A percentile compares a stretch with the other conserved stretches of the same genome.
phyloP scores from a whole-genome alignment of 2,797 vertebrate genomes.

The Morelia viridis region DNA sequence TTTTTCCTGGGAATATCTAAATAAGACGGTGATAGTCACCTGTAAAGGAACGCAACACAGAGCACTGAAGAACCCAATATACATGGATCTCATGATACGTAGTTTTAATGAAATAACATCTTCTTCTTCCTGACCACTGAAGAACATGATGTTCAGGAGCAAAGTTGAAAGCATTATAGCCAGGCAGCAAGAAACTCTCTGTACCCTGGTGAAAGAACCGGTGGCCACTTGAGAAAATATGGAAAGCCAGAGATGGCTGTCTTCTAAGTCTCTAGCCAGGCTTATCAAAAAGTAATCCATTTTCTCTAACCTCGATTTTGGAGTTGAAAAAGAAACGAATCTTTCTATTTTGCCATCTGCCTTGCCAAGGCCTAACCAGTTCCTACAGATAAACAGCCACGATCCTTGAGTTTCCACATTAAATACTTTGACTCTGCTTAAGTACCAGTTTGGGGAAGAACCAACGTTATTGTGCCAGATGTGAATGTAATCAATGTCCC shows the following conservation, averaged over 20 bases:
- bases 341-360: constrained; percentile 7
- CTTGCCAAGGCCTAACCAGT: constrained; percentile 67
- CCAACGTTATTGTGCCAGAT: constrained; percentile 69
- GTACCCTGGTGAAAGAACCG: constrained; percentile 64
- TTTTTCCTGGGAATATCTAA: constrained; percentile 60
- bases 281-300: constrained; percentile 68
- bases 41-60: constrained; percentile 66
- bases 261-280: constrained; percentile 35
- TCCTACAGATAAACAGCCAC: constrained; percentile 74
- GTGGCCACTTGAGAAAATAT: constrained; percentile 45
- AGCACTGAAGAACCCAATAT: constrained; percentile 68
- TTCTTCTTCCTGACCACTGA: constrained; percentile 32
- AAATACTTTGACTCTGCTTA: constrained; percentile 74
- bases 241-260: constrained; percentile 67
- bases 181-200: constrained; percentile 70
- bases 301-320: constrained; percentile 46
- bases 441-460: constrained; percentile 66
- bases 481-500: constrained; percentile 65
- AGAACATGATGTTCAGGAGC: constrained; percentile 73
- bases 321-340: constrained; percentile 43
- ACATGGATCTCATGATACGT: constrained; percentile 48
- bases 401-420: constrained; percentile 49
- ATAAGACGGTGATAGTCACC: constrained; percentile 60
- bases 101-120: background rate
- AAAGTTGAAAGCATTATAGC: constrained; percentile 62